Percentiles rank a stretch among this genome's conserved stretches.
phyloP scores from a whole-genome alignment of 2,113 vertebrate species.

The Myotis yumanensis region DNA sequence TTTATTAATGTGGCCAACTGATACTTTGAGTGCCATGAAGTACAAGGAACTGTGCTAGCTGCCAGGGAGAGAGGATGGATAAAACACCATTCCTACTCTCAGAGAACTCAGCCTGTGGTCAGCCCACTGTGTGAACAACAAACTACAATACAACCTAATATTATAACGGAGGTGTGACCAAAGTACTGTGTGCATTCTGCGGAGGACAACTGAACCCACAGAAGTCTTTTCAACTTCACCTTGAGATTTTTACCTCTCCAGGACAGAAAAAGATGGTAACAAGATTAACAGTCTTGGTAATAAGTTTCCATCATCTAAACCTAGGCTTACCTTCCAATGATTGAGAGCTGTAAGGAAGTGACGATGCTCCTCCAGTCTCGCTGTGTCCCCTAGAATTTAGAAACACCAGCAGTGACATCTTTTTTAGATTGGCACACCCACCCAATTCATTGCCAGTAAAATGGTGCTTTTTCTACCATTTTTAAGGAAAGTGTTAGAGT shows the following conservation, averaged over 20 bases:
- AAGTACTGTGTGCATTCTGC: background rate
- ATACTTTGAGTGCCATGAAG: background rate
- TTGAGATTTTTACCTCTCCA: background rate
- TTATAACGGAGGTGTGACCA: background rate
- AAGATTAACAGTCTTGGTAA: background rate
- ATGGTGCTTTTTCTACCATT: too few relatives aligned
- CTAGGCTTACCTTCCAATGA: slow-evolving; percentile 87
- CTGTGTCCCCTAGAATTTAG: slow-evolving; percentile 78
- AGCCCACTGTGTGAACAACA: background rate
- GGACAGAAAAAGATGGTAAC: background rate
- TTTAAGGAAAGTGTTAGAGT: background rate
- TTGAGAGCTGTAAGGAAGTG: slow-evolving; percentile 83
- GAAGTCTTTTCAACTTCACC: background rate
- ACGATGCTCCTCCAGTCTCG: slow-evolving; percentile 82
- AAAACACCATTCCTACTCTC: background rate
- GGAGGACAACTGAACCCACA: background rate
- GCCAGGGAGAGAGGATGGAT: background rate
- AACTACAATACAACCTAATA: background rate
- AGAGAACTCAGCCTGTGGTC: background rate
- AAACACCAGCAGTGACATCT: background rate
- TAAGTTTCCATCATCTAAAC: background rate
- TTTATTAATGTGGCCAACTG: background rate
- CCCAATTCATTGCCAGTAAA: too few relatives aligned
- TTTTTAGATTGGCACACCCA: background rate
- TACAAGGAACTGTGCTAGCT: background rate